phyloP scores from a whole-genome alignment of 2,797 vertebrate genomes.

The Nannoperca australis region DNA sequence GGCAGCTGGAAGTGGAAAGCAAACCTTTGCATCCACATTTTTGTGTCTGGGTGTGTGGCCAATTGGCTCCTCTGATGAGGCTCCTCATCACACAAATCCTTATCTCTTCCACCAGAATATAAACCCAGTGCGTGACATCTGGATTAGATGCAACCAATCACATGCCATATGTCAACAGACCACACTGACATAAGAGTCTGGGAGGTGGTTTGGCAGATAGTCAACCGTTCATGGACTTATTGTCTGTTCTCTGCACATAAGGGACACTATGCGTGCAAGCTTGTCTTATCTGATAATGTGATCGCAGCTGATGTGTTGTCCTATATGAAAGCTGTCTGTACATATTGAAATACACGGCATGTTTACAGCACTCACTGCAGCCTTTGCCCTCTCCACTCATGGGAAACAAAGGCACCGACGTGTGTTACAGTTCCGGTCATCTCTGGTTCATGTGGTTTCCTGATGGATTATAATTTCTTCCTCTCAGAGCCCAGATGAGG shows the following conservation, averaged over 20 bases:
- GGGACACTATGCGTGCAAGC: not conserved
- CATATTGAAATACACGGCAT: not conserved
- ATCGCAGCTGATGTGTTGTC: constrained; percentile 7
- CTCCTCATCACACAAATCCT: constrained; percentile 75
- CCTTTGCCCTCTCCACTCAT: not conserved
- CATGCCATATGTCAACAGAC: constrained; percentile 31
- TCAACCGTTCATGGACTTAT: constrained; percentile 40
- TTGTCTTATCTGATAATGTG: constrained; percentile 7
- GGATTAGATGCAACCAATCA: constrained; percentile 68
- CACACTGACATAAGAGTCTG: constrained; percentile 35
- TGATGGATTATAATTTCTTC: constrained; percentile 72
- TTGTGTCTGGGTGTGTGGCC: constrained; percentile 46
- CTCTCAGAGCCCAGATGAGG: constrained; percentile 68
- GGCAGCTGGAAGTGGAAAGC: constrained; percentile 37
- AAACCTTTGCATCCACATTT: constrained; percentile 64
- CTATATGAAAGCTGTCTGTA: not conserved
- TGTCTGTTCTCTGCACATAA: constrained; percentile 33
- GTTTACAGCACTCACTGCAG: not conserved
- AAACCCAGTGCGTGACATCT: constrained; percentile 76
- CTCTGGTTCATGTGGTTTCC: constrained; percentile 51
- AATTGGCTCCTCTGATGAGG: constrained; percentile 52
- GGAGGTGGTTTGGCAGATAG: constrained; percentile 29
- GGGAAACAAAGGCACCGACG: not conserved
- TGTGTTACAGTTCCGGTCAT: constrained; percentile 13
- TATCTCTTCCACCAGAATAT: constrained; percentile 62